Percentiles rank a stretch among this genome's conserved stretches.
These are phyloP conservation scores for Lateolabrax maculatus DNA, from an alignment of 2,797 vertebrate species.

Conservation along the genomic window DNA sequence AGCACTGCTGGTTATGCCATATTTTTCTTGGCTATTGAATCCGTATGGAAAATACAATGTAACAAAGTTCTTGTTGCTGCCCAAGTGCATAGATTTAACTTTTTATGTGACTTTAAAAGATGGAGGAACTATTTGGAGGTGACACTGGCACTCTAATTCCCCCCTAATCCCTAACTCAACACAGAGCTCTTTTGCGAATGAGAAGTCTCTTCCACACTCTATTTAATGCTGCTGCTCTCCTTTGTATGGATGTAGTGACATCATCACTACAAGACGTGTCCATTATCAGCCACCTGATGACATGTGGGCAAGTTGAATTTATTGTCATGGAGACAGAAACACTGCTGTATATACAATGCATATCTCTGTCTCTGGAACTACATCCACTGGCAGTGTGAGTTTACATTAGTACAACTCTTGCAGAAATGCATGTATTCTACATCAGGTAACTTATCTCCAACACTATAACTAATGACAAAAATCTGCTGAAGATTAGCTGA, in stretches of 20 bases:
- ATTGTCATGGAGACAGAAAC: slow-evolving; percentile 78
- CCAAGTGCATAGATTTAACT: slow-evolving; percentile 77
- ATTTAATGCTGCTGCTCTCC: slow-evolving; percentile 56
- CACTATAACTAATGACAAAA: slow-evolving; percentile 24
- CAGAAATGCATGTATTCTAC: slow-evolving; percentile 4
- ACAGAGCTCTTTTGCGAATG: slow-evolving; percentile 75
- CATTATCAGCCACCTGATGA: slow-evolving; percentile 80
- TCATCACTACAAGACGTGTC: slow-evolving; percentile 73
- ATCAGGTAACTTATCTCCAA: neutral
- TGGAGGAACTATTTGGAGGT: slow-evolving; percentile 78
- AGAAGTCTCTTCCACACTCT: slow-evolving; percentile 71
- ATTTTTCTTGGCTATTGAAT: slow-evolving; percentile 89
- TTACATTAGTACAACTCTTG: slow-evolving; percentile 8
- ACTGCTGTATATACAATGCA: slow-evolving; percentile 70
- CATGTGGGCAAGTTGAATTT: slow-evolving; percentile 73
- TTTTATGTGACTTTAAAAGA: slow-evolving; percentile 81
- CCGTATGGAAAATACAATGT: slow-evolving; percentile 89
- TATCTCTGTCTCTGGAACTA: slow-evolving; percentile 36
- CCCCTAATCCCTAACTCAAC: slow-evolving; percentile 81
- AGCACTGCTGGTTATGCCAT: slow-evolving; percentile 85
- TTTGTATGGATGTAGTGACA: slow-evolving; percentile 75
- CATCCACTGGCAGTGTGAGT: slow-evolving; percentile 13
- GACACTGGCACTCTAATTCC: slow-evolving; percentile 80
- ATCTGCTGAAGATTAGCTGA: slow-evolving; percentile 27
- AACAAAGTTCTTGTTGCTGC: slow-evolving; percentile 81